Evolutionary conservation across 2,113 vertebrate species (phyloP).

Genomic region (Forbesichthys papilliferus): DNA sequence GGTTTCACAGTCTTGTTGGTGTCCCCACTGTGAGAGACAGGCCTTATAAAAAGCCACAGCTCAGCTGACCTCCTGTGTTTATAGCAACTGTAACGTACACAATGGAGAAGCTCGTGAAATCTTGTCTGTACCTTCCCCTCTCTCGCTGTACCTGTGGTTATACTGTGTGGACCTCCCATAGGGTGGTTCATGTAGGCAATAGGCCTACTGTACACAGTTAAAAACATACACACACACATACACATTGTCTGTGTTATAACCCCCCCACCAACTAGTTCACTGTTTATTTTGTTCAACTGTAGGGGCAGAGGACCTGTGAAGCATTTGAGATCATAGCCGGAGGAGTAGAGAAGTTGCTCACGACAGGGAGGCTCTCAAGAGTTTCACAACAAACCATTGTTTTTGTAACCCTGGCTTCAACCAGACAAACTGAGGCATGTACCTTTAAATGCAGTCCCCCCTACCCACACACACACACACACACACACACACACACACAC

Average conservation of each 20-base stretch:
- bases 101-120: slow-evolving; percentile 48
- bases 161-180: slow-evolving; percentile 44
- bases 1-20: slow-evolving; percentile 56
- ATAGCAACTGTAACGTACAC: slow-evolving; percentile 55
- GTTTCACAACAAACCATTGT: too few species aligned
- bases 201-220: too few species aligned
- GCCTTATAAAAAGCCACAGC: slow-evolving; percentile 63
- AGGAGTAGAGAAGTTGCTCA: too few species aligned
- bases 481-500: slow-evolving; percentile 33
- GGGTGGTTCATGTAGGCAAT: slow-evolving; percentile 8
- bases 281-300: too few species aligned
- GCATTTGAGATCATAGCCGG: too few species aligned
- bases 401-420: too few species aligned
- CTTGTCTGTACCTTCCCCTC: slow-evolving; percentile 18
- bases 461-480: slow-evolving; percentile 36
- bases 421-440: background rate
- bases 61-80: slow-evolving; percentile 60
- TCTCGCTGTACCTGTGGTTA: slow-evolving; percentile 17
- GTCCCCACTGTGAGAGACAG: slow-evolving; percentile 45
- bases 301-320: too few species aligned
- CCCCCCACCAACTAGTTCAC: too few species aligned
- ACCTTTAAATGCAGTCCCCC: slow-evolving; percentile 51
- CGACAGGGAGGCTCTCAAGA: too few species aligned
- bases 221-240: too few species aligned
- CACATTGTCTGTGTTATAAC: too few species aligned